phyloP scores from a whole-genome alignment of 2,888 invertebrate genomes.

The Pheosia gnoma region DNA sequence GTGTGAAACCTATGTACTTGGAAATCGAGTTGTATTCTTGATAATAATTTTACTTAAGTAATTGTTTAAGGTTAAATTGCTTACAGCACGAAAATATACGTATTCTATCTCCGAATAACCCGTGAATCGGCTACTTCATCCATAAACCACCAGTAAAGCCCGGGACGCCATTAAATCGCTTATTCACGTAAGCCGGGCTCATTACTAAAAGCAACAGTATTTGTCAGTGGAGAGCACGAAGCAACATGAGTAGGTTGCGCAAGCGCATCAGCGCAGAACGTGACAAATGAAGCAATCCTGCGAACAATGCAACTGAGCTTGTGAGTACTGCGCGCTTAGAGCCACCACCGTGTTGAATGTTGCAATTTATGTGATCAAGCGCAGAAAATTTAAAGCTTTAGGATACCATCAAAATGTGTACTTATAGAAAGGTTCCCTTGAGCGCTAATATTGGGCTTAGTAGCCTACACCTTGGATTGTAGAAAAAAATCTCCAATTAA shows the following conservation, averaged over 20 bases:
- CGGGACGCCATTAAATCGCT: slow-evolving; percentile 44
- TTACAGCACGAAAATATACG: too few relatives aligned
- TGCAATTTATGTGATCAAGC: slow-evolving; percentile 38
- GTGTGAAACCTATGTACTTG: too few relatives aligned
- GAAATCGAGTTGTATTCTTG: too few relatives aligned
- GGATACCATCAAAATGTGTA: too few relatives aligned
- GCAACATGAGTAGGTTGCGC: slow-evolving; percentile 64
- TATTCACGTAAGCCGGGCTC: slow-evolving; percentile 52
- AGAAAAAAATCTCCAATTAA: too few relatives aligned
- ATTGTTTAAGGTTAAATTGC: too few relatives aligned
- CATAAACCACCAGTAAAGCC: slow-evolving; percentile 24
- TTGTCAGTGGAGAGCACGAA: slow-evolving; percentile 61
- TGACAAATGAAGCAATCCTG: slow-evolving; percentile 77
- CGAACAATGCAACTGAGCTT: slow-evolving; percentile 69
- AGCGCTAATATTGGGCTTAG: too few relatives aligned
- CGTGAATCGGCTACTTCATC: not conserved
- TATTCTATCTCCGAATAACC: too few relatives aligned
- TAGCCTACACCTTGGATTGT: too few relatives aligned
- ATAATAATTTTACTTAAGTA: too few relatives aligned
- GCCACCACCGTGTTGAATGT: slow-evolving; percentile 41
- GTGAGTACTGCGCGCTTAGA: slow-evolving; percentile 53
- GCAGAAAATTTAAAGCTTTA: slow-evolving; percentile 8
- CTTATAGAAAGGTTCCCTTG: too few relatives aligned
- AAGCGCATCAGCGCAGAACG: slow-evolving; percentile 59
- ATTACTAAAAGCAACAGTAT: slow-evolving; percentile 61